A percentile compares a stretch with the other conserved stretches of the same genome.
phyloP scores from a whole-genome alignment of 2,888 invertebrate genomes.

The Macaria liturata region DNA sequence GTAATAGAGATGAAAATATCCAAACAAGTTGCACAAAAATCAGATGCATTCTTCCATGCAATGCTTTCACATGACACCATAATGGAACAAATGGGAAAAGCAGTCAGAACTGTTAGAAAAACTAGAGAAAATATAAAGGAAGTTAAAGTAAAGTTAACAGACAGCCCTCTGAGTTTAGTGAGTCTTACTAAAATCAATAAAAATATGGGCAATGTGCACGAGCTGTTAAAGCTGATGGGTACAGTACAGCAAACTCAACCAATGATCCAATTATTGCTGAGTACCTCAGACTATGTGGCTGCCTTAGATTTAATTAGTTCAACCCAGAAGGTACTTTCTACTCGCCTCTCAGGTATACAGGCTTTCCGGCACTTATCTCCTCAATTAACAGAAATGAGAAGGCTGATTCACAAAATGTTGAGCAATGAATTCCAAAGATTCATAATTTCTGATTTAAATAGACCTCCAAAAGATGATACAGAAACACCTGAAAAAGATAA shows the following conservation, averaged over 20 bases:
- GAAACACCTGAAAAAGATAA: conserved; percentile 92
- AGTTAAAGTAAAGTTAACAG: conserved; percentile 91
- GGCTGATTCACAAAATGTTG: conserved; percentile 98
- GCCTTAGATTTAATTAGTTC: conserved; percentile 98
- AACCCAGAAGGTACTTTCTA: conserved; percentile 96
- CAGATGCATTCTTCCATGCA: conserved; percentile 98
- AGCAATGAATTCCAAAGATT: conserved; percentile 97
- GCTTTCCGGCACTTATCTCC: conserved; percentile 98
- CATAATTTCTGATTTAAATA: conserved; percentile 94
- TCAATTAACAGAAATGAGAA: conserved; percentile 97
- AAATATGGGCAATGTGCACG: conserved; percentile 86
- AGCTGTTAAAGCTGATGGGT: conserved; percentile 94
- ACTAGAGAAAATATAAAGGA: conserved; percentile 89
- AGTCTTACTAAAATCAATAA: conserved; percentile 86
- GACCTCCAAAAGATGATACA: conserved; percentile 85
- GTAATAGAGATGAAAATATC: conserved; percentile 97
- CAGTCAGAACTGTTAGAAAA: conserved; percentile 88
- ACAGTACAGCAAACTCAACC: conserved; percentile 99
- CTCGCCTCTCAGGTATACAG: conserved; percentile 95
- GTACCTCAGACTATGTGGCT: conserved; percentile 98
- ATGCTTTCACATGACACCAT: conserved; percentile 99
- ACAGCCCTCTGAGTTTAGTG: conserved; percentile 90
- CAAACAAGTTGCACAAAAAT: conserved; percentile 96
- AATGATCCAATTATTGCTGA: conserved; percentile 96
- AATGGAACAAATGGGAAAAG: conserved; percentile 96